Evolutionary conservation across 2,888 invertebrate genomes (phyloP).

Genomic region (Carabus problematicus): DNA sequence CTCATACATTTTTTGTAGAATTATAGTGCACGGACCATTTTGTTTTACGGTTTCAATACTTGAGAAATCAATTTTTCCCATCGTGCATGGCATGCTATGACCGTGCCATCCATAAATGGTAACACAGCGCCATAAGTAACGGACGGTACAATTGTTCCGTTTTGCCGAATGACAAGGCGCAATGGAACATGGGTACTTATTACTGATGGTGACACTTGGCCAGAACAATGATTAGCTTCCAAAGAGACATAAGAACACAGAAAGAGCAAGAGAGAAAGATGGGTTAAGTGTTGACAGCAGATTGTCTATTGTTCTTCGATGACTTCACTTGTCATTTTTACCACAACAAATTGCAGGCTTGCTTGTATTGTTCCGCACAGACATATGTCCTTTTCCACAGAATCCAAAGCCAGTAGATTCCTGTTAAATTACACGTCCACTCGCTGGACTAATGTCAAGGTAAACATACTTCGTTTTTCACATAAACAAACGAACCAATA

Average conservation of each 20-base stretch:
- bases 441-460: no score
- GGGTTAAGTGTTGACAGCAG: constrained; percentile 31
- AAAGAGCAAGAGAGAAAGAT: constrained; percentile 10
- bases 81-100: no score
- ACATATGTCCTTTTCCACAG: constrained; percentile 19
- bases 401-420: no score
- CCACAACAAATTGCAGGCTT: constrained; percentile 16
- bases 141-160: background rate
- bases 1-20: no score
- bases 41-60: no score
- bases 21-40: no score
- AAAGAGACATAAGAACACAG: constrained; percentile 3
- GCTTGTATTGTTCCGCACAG: constrained; percentile 7
- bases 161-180: constrained; percentile 22
- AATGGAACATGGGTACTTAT: constrained; percentile 23
- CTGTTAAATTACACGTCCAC: no score
- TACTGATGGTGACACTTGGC: constrained; percentile 23
- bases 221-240: background rate
- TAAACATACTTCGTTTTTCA: no score
- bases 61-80: no score
- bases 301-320: constrained; percentile 35
- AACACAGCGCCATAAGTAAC: background rate
- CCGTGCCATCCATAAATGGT: constrained; percentile 10
- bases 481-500: no score
- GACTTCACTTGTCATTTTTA: constrained; percentile 29